These are phyloP conservation scores for Tadarida brasiliensis DNA, from an alignment of 2,797 vertebrate species.

Conservation along the genomic window DNA sequence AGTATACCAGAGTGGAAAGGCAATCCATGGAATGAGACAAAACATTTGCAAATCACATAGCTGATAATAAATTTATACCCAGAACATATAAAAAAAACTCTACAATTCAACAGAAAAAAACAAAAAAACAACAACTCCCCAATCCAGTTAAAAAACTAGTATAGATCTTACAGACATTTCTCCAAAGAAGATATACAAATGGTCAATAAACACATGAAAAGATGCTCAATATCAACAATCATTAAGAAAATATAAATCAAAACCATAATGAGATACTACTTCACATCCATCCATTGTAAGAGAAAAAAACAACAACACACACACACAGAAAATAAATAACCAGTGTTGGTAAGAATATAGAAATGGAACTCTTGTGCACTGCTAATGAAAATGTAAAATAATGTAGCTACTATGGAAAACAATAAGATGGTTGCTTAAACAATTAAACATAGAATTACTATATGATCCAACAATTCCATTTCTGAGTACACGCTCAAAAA, in stretches of 20 bases:
- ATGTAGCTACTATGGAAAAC: neutral
- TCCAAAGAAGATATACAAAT: conserved; percentile 1
- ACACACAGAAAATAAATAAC: neutral
- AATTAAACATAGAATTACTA: neutral
- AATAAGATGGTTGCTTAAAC: neutral
- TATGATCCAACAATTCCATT: neutral
- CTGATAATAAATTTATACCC: neutral
- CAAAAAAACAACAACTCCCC: neutral
- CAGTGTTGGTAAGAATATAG: neutral
- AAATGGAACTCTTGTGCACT: neutral
- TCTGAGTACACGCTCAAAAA: neutral
- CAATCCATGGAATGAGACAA: neutral
- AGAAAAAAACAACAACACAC: neutral
- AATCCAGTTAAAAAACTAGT: neutral
- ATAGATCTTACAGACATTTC: conserved; percentile 8
- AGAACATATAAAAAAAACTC: conserved; percentile 22
- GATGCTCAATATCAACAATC: neutral
- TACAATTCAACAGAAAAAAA: neutral
- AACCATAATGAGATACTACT: neutral
- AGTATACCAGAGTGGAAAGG: neutral
- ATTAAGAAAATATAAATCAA: conserved; percentile 27
- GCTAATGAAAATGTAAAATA: neutral
- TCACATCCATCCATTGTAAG: neutral
- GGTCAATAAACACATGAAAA: neutral
- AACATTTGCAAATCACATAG: neutral